Percentiles rank a stretch among this genome's conserved stretches.
phyloP scores from a whole-genome alignment of 2,113 vertebrate genomes.

The Sylvilagus bachmani region DNA sequence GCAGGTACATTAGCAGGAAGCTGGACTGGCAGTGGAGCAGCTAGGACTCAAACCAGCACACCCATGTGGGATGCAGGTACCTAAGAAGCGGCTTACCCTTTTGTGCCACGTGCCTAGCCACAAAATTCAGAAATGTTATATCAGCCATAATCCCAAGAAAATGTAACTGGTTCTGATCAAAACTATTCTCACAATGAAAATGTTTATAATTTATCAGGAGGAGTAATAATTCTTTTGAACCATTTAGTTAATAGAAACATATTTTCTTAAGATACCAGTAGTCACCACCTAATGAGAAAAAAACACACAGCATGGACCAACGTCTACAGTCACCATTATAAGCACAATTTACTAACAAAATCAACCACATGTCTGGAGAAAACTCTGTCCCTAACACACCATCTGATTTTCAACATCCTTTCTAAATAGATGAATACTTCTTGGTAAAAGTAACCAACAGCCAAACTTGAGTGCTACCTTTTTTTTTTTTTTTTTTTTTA shows the following conservation, averaged over 20 bases:
- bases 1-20: too few species aligned
- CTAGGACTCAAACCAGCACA: too few species aligned
- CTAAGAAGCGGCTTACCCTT: too few species aligned
- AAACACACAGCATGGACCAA: background rate
- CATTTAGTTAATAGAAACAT: constrained; percentile 23
- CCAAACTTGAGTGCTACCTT: background rate
- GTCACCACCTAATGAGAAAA: background rate
- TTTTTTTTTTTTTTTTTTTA: background rate
- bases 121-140: background rate
- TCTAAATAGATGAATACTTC: background rate
- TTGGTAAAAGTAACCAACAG: background rate
- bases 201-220: background rate
- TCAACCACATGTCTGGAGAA: background rate
- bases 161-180: constrained; percentile 19
- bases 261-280: background rate
- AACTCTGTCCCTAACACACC: background rate
- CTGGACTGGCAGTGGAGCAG: too few species aligned
- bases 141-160: background rate
- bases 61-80: too few species aligned
- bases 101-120: too few species aligned
- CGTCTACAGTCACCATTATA: background rate
- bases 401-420: background rate
- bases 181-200: constrained; percentile 50
- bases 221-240: constrained; percentile 12
- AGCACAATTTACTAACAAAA: background rate